phyloP scores from a whole-genome alignment of 2,797 vertebrate genomes.

The Triplophysa bombifrons region DNA sequence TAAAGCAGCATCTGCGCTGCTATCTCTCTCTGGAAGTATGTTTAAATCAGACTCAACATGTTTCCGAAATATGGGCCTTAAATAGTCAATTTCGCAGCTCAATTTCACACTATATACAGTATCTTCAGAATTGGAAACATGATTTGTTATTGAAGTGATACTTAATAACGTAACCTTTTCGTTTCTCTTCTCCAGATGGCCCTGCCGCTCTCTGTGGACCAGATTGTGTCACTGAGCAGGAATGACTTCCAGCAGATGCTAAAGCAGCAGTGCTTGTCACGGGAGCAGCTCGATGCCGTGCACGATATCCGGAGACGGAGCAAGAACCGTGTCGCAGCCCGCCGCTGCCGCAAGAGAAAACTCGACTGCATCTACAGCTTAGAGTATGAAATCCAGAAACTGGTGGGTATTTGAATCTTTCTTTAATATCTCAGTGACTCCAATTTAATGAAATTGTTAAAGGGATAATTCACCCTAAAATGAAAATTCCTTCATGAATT shows the following conservation, averaged over 20 bases:
- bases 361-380: constrained; percentile 95
- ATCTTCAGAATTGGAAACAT: too few relatives aligned
- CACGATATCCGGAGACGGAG: constrained; percentile 93
- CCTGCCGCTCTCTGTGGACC: constrained; percentile 88
- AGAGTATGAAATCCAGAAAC: constrained; percentile 92
- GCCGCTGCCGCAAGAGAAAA: constrained; percentile 97
- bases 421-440: background rate
- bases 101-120: background rate
- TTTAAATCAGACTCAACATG: too few relatives aligned
- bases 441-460: too few relatives aligned
- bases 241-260: constrained; percentile 95
- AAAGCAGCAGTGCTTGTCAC: constrained; percentile 86
- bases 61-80: constrained; percentile 7
- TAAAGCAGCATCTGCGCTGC: too few relatives aligned
- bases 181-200: constrained; percentile 78
- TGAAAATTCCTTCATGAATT: too few relatives aligned
- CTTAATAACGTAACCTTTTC: too few relatives aligned
- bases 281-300: constrained; percentile 91
- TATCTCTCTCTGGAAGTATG: background rate
- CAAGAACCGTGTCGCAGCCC: constrained; percentile 95
- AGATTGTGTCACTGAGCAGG: constrained; percentile 87
- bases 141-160: too few relatives aligned
- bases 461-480: too few relatives aligned
- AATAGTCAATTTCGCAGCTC: background rate
- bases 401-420: constrained; percentile 76